Evolutionary conservation across 1,140 invertebrate species (phyloP), one percentile per base, ranked within the genome.

Genomic region (Lucilia cuprina): DNA sequence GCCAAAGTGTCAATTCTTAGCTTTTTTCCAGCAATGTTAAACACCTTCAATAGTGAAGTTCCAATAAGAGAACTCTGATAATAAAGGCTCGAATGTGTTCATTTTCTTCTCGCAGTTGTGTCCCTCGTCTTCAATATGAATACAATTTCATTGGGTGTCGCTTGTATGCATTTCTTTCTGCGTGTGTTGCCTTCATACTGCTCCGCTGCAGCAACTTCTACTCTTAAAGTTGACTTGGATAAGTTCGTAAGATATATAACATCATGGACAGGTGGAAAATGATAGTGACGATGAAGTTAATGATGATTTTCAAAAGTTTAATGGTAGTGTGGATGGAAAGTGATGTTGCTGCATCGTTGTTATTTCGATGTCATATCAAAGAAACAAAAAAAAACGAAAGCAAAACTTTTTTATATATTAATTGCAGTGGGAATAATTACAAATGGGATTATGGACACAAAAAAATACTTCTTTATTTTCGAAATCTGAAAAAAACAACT

Each of bases 351-450:
- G 21, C 19, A 19, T 21, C n/a, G 77, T 50, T 80, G 41, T 13
- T 2, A 50, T 80, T 25, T 21, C n/a, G 77, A 80, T 80, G 41
- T 13, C n/a, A 50, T 80, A 50, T 80, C 77, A 30, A 30, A 30
- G 25, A 25, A 80, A 80, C 12, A 78, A 80, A 80, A 80, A 80
- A 21, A 78, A 80, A 80, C n/a, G 41, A 80, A 80, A 80, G 77
- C 41, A 49, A 50, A 50, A 13, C 10, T 41, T 78, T 21, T 49
- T 35, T 41, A 5, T 60, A 17, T 60, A n/a, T 70, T 21, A 70
- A 70, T 70, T 70, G 65, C 65, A 70, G n/a, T 80, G 77, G 41
- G 77, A 80, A 49, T 49, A 80, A 50, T 77, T 77, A 41, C 25
- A 80, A 9, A 47, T 21, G 77, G 41, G 1, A 3, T 8, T 41